Conservation (phyloP, 2,888 invertebrate genomes). For the Erebia palarica region DNA sequence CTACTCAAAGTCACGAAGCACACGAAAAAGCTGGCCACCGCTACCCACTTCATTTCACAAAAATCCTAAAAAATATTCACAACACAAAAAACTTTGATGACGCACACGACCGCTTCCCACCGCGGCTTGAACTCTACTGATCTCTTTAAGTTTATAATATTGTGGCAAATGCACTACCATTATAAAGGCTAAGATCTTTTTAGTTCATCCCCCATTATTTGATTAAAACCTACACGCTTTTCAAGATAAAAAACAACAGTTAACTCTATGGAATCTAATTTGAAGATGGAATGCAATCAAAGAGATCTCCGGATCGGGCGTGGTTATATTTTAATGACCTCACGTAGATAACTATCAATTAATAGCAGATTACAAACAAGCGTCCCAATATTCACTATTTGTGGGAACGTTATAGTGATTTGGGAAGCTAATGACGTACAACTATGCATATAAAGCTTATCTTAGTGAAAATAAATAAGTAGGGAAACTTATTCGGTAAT, state of each 20-base stretch:
- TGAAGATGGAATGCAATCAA: conserved; percentile 33
- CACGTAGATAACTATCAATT: conserved; percentile 34
- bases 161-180: conserved; percentile 30
- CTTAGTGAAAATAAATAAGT: not conserved
- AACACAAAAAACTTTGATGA: conserved; percentile 52
- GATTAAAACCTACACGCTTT: conserved; percentile 13
- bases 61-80: conserved; percentile 53
- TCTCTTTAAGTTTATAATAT: conserved; percentile 34
- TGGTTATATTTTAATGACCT: conserved; percentile 40
- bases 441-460: conserved; percentile 13
- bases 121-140: conserved; percentile 61
- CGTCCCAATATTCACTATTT: conserved; percentile 31
- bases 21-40: conserved; percentile 60
- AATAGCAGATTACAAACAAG: conserved; percentile 21
- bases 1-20: conserved; percentile 57
- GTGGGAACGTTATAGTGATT: conserved; percentile 25
- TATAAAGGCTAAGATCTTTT: conserved; percentile 25
- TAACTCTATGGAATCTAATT: conserved; percentile 25
- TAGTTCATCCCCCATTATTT: conserved; percentile 35
- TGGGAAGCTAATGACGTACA: not conserved
- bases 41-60: conserved; percentile 73
- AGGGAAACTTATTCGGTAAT: too few relatives aligned
- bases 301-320: conserved; percentile 37
- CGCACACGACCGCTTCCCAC: conserved; percentile 53
- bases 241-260: conserved; percentile 26